Conservation (phyloP, 2,113 vertebrate species). For the Ceyx melanurus region DNA sequence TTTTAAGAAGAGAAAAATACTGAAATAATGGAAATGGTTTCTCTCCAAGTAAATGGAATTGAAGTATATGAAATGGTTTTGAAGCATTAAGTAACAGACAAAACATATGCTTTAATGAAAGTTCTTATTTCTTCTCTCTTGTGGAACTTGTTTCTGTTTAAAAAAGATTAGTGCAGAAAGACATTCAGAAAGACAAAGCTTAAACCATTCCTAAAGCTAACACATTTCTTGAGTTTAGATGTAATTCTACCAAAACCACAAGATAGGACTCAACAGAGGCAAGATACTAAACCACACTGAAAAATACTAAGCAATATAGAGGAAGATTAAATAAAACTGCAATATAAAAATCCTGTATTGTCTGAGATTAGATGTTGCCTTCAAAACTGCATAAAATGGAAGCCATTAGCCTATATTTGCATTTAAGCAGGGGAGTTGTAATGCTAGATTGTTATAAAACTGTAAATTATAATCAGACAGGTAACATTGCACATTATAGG, state of each 20-base stretch:
- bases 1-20: neutral
- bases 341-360: neutral
- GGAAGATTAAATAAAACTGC: constrained; percentile 1
- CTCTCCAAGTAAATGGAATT: neutral
- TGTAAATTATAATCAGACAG: constrained; percentile 32
- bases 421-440: constrained; percentile 25
- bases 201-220: neutral
- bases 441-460: neutral
- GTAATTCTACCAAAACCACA: neutral
- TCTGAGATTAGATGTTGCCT: neutral
- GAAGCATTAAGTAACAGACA: neutral
- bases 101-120: neutral
- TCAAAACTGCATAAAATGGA: constrained; percentile 1
- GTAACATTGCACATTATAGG: neutral
- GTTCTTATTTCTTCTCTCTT: neutral
- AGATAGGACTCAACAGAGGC: neutral
- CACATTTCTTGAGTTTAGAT: neutral
- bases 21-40: neutral
- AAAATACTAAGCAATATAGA: neutral
- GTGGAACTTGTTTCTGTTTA: neutral
- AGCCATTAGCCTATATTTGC: constrained; percentile 35
- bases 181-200: neutral
- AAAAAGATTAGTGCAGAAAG: neutral
- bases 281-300: neutral
- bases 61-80: neutral